phyloP scores from a whole-genome alignment of 53 echinoderm and acorn worm genomes.

The Arbacia lixula region DNA sequence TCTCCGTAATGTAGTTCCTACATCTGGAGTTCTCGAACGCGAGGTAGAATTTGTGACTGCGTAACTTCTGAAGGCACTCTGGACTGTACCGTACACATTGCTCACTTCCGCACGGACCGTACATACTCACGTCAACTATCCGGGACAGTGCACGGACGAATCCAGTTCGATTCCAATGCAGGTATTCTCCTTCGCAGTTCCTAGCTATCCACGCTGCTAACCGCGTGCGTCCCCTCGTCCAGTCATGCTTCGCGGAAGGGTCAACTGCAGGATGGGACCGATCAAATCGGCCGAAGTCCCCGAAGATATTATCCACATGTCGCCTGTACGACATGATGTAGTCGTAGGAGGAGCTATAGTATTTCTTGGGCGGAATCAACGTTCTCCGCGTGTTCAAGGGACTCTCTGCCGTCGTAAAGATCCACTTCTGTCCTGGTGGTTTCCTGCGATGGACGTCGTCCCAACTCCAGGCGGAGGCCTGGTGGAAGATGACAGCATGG shows the following conservation, averaged over 20 bases:
- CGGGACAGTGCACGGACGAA: constrained; percentile 15
- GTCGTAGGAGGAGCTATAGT: constrained; percentile 7
- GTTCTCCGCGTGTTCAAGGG: constrained; percentile 11
- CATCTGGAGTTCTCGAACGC: constrained; percentile 33
- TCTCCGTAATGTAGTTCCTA: constrained; percentile 19
- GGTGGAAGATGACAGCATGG: constrained; percentile 33
- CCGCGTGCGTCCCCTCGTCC: neutral
- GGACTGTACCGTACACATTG: neutral
- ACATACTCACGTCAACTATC: neutral
- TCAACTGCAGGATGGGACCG: too few relatives aligned
- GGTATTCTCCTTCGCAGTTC: neutral
- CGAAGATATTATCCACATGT: constrained; percentile 20
- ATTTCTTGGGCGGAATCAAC: constrained; percentile 1
- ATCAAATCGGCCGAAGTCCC: constrained; percentile 9
- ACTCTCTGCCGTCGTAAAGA: constrained; percentile 9
- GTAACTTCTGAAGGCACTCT: neutral
- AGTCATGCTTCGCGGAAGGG: too few relatives aligned
- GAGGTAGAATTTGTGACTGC: constrained; percentile 22
- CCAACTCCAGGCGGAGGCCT: constrained; percentile 29
- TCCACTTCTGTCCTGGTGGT: constrained; percentile 34
- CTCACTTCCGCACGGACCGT: neutral
- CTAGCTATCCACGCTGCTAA: neutral
- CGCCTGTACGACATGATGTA: constrained; percentile 42
- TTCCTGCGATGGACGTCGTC: neutral
- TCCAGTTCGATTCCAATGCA: neutral